Evolutionary conservation across 2,797 vertebrate genomes (phyloP).

Genomic region (Amazona finschi): DNA sequence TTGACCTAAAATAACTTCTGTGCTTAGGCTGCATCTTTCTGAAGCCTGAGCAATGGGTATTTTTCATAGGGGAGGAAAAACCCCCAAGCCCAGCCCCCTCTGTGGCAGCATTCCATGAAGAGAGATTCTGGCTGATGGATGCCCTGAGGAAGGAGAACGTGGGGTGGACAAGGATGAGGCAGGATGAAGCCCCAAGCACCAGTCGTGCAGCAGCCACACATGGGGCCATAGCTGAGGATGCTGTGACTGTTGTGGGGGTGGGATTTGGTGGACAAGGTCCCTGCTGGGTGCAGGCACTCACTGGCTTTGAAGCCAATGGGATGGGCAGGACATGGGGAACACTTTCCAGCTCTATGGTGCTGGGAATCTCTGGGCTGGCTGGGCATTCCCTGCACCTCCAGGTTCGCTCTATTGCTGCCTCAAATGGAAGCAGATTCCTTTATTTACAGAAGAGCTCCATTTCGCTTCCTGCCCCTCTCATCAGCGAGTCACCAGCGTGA

Average conservation of each 20-base stretch:
- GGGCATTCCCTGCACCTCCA: background rate
- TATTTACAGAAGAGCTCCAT: background rate
- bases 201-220: rapidly evolving
- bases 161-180: background rate
- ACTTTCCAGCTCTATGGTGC: rapidly evolving
- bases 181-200: background rate
- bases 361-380: background rate
- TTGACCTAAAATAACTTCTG: background rate
- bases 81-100: background rate
- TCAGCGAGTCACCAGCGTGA: rapidly evolving
- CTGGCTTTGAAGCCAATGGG: rapidly evolving
- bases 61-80: background rate
- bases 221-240: rapidly evolving
- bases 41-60: background rate
- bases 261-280: background rate
- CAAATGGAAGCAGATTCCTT: background rate
- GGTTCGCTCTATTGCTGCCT: rapidly evolving
- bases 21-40: background rate
- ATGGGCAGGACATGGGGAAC: rapidly evolving
- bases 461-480: background rate
- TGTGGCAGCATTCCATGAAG: rapidly evolving
- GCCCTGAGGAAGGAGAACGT: rapidly evolving
- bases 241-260: rapidly evolving
- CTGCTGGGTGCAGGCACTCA: background rate
- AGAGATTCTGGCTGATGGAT: rapidly evolving